These are phyloP conservation scores for Apocrypta bakeri DNA, from an alignment of 1,140 invertebrate genomes.

Conservation along the genomic window DNA sequence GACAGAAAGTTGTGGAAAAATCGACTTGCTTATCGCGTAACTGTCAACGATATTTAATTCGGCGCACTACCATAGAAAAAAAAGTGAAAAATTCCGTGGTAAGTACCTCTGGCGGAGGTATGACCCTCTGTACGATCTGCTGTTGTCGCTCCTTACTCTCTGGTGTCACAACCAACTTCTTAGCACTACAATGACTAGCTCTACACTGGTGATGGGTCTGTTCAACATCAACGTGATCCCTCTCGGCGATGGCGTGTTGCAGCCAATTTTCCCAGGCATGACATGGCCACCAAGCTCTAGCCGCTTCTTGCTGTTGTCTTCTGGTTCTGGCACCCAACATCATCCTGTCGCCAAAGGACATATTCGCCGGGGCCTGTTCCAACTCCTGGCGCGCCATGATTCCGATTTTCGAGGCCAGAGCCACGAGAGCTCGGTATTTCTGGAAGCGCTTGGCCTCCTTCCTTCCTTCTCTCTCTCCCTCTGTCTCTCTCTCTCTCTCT, in stretches of 20 bases:
- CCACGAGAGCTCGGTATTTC: slow-evolving; percentile 57
- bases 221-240: not conserved
- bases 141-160: not conserved
- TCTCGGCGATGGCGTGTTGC: slow-evolving; percentile 55
- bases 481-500: too few species aligned
- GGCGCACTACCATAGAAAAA: too few species aligned
- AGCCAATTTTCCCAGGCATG: slow-evolving; percentile 63
- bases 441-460: slow-evolving; percentile 59
- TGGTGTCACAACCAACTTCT: not conserved
- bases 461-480: not conserved
- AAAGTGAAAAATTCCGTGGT: too few species aligned
- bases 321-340: slow-evolving; percentile 28
- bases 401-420: not conserved
- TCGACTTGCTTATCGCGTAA: too few species aligned
- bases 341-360: slow-evolving; percentile 14
- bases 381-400: slow-evolving; percentile 38
- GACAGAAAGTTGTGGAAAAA: too few species aligned
- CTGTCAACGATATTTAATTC: too few species aligned
- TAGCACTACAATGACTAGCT: not conserved
- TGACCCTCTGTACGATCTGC: not conserved
- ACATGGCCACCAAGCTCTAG: slow-evolving; percentile 57
- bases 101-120: not conserved
- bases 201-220: not conserved
- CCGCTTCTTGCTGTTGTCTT: slow-evolving; percentile 34
- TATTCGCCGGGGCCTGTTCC: not conserved